Evolutionary conservation across 2,113 vertebrate genomes (phyloP).

Genomic region (Hyperoodon ampullatus): DNA sequence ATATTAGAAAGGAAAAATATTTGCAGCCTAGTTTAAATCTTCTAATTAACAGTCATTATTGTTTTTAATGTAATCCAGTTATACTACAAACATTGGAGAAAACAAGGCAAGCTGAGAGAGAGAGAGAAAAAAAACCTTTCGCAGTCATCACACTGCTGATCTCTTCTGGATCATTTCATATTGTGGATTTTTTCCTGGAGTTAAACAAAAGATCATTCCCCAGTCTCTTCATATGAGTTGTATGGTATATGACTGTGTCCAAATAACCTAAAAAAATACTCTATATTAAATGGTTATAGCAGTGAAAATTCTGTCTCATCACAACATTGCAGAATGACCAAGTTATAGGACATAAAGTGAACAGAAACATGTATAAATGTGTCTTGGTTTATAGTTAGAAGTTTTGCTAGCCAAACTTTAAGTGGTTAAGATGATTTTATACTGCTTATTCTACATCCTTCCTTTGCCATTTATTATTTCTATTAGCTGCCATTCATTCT

Average conservation of each 20-base stretch:
- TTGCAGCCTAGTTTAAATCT: slow-evolving; percentile 63
- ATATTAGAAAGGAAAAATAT: slow-evolving; percentile 62
- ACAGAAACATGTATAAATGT: neutral
- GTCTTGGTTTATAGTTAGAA: neutral
- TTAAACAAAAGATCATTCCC: neutral
- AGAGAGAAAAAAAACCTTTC: neutral
- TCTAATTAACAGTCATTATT: slow-evolving; percentile 67
- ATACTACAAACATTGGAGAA: slow-evolving; percentile 52
- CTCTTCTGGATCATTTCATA: neutral
- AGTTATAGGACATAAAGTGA: neutral
- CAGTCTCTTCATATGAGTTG: neutral
- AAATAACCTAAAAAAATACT: slow-evolving; percentile 3
- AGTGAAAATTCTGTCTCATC: neutral
- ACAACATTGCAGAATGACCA: neutral
- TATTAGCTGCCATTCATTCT: neutral
- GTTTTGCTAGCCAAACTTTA: slow-evolving; percentile 2
- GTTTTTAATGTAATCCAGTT: slow-evolving; percentile 65
- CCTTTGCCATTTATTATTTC: neutral
- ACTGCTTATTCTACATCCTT: neutral
- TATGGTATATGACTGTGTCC: neutral
- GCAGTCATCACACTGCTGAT: neutral
- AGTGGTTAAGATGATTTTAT: neutral
- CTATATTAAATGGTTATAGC: neutral
- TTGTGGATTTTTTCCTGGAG: neutral
- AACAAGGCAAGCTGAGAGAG: slow-evolving; percentile 39